Conservation (phyloP, 35 echinoderm and acorn worm species). For the Patiria miniata region DNA sequence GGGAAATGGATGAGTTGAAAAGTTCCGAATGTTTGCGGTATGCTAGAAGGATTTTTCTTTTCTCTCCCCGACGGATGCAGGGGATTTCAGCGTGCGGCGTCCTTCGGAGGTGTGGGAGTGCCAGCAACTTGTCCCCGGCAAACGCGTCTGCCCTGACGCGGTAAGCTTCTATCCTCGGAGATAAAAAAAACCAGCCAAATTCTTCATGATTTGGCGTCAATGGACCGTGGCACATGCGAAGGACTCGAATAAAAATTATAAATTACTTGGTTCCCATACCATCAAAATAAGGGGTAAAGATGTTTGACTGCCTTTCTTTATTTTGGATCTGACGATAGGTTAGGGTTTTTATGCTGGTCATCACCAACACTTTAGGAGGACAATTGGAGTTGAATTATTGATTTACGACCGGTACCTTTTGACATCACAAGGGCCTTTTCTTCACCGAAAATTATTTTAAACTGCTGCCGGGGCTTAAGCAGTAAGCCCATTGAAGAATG, state of each 20-base stretch:
- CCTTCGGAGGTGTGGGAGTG: conserved; percentile 5
- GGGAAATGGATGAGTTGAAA: no score
- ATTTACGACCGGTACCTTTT: no score
- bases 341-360: not conserved
- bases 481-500: not conserved
- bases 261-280: not conserved
- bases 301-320: not conserved
- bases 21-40: no score
- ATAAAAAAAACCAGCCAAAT: not conserved
- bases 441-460: not conserved
- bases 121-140: not conserved
- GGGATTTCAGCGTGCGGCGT: not conserved
- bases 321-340: not conserved
- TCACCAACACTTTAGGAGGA: not conserved
- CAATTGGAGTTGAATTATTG: not conserved
- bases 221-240: not conserved
- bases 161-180: not conserved
- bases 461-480: not conserved
- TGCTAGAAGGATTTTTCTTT: no score
- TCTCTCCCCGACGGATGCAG: no score
- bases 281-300: not conserved
- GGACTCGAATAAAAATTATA: conserved; percentile 11
- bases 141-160: not conserved
- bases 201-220: not conserved
- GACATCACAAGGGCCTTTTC: not conserved